Evolutionary conservation across 1,140 invertebrate genomes (phyloP), one percentile per base, ranked within the genome.

Genomic region (Bilobella aurantiaca): DNA sequence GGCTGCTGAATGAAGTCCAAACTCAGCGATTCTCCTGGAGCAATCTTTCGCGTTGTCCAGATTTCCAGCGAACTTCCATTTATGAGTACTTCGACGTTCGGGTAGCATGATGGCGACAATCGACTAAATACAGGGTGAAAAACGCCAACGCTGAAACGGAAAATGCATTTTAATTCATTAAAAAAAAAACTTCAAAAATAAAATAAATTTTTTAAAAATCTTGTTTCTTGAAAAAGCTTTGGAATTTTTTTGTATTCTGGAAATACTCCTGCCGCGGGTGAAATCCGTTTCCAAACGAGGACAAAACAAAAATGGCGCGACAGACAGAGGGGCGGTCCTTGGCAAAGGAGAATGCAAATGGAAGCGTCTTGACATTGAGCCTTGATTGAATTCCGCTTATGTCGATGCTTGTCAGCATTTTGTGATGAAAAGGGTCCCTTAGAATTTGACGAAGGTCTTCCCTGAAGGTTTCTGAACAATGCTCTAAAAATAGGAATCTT

Each of bases 121-220:
- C 5, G 14, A 5, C 8, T 5, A 3, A 53, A 8, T 23, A 53
- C 21, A 14, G 49, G 12, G 21, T 53, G 49, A 23, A 53, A 53
- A 8, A 23, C 25, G 12, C 49, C 49, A 12, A 53, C 49, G 5
- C 49, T 53, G 12, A 59, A 56, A 56, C 87, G 88, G 25, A 31
- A 21, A 2, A 1, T 1, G 5, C 31, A 62, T 16, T 62, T n/a
- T n/a, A 18, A 42, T 42, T 42, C 8, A 42, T 42, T 42, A 18
- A 42, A 42, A 42, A 42, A n/a, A n/a, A n/a, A n/a, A n/a, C n/a
- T n/a, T n/a, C n/a, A n/a, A n/a, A n/a, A n/a, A n/a, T n/a, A n/a
- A n/a, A n/a, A n/a, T n/a, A n/a, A n/a, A n/a, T n/a, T n/a, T n/a
- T n/a, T n/a, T n/a, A n/a, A n/a, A n/a, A n/a, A n/a, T n/a, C n/a